A percentile compares a stretch with the other conserved stretches of the same genome.
Evolutionary conservation across 2,797 vertebrate genomes (phyloP).

Genomic region (Sebastes iracundus): DNA sequence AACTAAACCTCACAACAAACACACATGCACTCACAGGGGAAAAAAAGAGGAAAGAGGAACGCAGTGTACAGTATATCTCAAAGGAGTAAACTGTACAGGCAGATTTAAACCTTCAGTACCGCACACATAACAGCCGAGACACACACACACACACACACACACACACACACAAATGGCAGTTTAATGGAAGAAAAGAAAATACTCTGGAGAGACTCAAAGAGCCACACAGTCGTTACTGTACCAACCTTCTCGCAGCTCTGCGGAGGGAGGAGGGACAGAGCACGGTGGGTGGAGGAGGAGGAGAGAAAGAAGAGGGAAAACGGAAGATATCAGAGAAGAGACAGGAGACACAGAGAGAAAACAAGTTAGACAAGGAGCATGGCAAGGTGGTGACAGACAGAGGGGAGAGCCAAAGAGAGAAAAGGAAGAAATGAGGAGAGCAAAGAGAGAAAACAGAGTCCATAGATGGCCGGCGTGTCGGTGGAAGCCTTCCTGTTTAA

Average conservation of each 20-base stretch:
- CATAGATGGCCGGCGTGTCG: constrained; percentile 36
- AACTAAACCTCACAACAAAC: constrained; percentile 45
- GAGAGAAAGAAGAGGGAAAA: constrained; percentile 80
- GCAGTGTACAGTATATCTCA: constrained; percentile 28
- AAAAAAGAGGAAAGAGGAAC: constrained; percentile 1
- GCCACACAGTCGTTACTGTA: constrained; percentile 82
- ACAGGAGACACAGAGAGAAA: constrained; percentile 57
- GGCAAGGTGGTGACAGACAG: constrained; percentile 59
- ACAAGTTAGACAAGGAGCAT: constrained; percentile 63
- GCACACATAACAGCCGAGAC: constrained; percentile 42
- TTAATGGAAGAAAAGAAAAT: constrained; percentile 59
- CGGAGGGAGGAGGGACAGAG: constrained; percentile 65
- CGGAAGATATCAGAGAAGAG: constrained; percentile 89
- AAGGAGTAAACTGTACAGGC: constrained; percentile 40
- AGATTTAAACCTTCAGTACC: constrained; percentile 36
- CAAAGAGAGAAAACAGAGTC: constrained; percentile 35
- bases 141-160: constrained; percentile 45
- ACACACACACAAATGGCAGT: constrained; percentile 55
- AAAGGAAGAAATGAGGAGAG: constrained; percentile 12
- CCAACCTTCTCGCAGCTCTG: constrained; percentile 96
- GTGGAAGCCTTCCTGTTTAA: constrained; percentile 46
- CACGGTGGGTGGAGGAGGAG: constrained; percentile 57
- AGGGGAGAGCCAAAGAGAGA: constrained; percentile 15
- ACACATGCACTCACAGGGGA: constrained; percentile 40
- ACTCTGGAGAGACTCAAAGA: constrained; percentile 48